Conservation (phyloP, 2,113 vertebrate genomes). For the Austrofundulus limnaeus region DNA sequence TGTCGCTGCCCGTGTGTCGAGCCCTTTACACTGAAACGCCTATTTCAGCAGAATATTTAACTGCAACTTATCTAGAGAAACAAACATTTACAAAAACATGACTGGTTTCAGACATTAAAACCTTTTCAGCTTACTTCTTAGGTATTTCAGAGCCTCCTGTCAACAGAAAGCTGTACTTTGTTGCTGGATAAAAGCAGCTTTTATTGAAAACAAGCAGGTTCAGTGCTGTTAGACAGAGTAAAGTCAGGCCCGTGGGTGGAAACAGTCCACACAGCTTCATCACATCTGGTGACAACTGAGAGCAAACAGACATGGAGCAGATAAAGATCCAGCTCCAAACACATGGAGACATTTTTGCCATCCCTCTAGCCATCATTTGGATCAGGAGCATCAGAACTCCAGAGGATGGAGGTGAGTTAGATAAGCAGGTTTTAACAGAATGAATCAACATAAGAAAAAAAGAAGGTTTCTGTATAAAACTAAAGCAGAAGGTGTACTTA, state of each 20-base stretch:
- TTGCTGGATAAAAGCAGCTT: no score
- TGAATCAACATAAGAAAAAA: not conserved
- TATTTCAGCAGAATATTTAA: no score
- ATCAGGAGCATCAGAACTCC: not conserved
- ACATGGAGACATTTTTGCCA: not conserved
- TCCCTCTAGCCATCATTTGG: not conserved
- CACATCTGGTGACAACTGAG: not conserved
- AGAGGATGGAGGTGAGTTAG: no score
- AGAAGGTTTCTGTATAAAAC: not conserved
- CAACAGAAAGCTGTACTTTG: no score
- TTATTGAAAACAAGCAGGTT: not conserved
- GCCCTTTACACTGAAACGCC: no score
- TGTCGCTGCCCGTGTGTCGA: no score
- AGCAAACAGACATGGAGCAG: not conserved
- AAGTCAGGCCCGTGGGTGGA: not conserved
- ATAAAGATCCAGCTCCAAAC: slow-evolving; percentile 5
- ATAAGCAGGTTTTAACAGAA: not conserved
- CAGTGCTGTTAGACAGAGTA: not conserved
- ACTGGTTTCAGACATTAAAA: no score
- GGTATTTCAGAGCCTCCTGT: no score
- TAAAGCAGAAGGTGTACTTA: slow-evolving; percentile 69
- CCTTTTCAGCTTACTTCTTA: no score
- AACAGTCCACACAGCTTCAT: not conserved
- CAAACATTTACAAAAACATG: no score
- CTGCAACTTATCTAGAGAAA: no score